Evolutionary conservation across 1,140 invertebrate genomes (phyloP), one percentile per base, ranked within the genome.

Genomic region (Drosophila mauritiana): DNA sequence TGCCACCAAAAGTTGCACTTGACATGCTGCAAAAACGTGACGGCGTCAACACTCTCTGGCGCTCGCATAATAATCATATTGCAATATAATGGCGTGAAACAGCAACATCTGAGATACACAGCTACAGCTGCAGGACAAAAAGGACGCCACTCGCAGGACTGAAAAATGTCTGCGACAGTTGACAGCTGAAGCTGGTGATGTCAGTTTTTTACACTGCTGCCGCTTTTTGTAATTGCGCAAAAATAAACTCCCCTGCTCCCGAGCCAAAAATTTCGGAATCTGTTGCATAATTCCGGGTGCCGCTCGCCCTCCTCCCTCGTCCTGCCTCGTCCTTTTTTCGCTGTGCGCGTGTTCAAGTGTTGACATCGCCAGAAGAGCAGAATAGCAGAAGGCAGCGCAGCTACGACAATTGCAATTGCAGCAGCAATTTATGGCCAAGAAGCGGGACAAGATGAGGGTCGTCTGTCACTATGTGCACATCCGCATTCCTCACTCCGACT

Each of bases 31-130:
- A 68, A 74, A 80, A 88, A 89, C 84, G 84, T 89, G 84, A 88
- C 83, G 80, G 70, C 84, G 84, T 70, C 83, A 89, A 88, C 83
- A 89, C 83, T 88, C 83, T 88, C 75, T 80, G 72, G 84, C 67
- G 73, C 73, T 89, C 84, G 79, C 84, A 89, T 89, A 88, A 88
- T 88, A 88, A 88, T 83, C 84, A 88, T 86, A 86, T 86, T 86
- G 84, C 83, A 74, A 83, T 77, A 89, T 86, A 86, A 86, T 86
- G 84, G 82, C 72, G 84, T 76, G 79, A 83, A 80, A 77, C 77
- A 64, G 42, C 61, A 74, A 45, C 70, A 59, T 68, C 65, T 68
- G 67, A 68, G 37, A 51, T 48, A 37, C 62, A 61, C 15, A 73
- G 75, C 59, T 69, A 72, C 48, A 73, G 17, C 1, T 31, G 31